phyloP scores from a whole-genome alignment of 2,888 invertebrate genomes.

The Xanthia icteritia region DNA sequence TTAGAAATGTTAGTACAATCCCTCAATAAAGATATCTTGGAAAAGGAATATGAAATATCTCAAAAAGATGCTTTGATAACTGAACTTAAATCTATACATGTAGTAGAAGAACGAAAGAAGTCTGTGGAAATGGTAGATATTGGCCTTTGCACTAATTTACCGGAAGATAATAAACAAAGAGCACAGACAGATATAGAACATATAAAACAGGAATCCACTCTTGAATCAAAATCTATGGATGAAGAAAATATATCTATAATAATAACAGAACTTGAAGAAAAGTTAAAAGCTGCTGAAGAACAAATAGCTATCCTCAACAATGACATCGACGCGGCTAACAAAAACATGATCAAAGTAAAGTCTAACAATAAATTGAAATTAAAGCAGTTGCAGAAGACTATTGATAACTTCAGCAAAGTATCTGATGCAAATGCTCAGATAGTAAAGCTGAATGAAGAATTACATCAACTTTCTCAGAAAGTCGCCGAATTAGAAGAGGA shows the following conservation, averaged over 20 bases:
- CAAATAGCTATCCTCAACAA: constrained; percentile 91
- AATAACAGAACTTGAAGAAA: constrained; percentile 82
- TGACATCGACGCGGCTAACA: constrained; percentile 94
- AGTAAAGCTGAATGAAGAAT: constrained; percentile 91
- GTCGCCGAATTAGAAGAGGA: constrained; percentile 97
- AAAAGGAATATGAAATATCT: constrained; percentile 84
- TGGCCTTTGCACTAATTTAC: constrained; percentile 75
- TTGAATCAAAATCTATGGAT: constrained; percentile 57
- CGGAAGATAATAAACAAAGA: constrained; percentile 48
- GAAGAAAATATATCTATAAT: constrained; percentile 51
- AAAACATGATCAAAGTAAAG: constrained; percentile 94
- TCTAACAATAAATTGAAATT: constrained; percentile 93
- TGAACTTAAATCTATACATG: constrained; percentile 74
- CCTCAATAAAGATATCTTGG: constrained; percentile 87
- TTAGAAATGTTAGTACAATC: constrained; percentile 84
- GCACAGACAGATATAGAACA: constrained; percentile 46
- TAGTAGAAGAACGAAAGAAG: constrained; percentile 62
- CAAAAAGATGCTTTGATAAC: constrained; percentile 86
- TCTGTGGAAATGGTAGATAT: constrained; percentile 72
- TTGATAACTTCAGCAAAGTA: constrained; percentile 92
- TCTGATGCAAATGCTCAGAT: constrained; percentile 93
- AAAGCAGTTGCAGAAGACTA: constrained; percentile 94
- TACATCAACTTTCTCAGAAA: constrained; percentile 92
- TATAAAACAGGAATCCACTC: constrained; percentile 38
- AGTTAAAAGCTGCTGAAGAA: constrained; percentile 83